Conservation (phyloP, 2,888 invertebrate species). For the Onthophagus sagittarius region DNA sequence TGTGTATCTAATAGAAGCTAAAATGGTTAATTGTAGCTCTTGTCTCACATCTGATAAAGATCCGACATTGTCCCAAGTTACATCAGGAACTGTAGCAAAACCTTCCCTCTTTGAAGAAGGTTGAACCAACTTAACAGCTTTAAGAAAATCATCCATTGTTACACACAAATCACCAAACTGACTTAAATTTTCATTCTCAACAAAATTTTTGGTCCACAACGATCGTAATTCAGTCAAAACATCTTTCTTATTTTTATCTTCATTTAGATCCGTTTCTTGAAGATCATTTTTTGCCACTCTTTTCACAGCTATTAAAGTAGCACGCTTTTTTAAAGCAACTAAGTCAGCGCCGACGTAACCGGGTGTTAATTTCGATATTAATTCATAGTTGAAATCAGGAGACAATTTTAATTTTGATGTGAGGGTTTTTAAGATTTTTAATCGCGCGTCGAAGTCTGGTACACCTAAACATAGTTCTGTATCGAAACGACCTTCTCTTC, state of each 20-base stretch:
- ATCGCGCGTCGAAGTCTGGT: slow-evolving; percentile 79
- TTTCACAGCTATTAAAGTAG: slow-evolving; percentile 83
- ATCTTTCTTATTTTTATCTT: not conserved
- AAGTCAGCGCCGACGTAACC: slow-evolving; percentile 97
- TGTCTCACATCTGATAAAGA: slow-evolving; percentile 83
- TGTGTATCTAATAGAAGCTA: slow-evolving; percentile 88
- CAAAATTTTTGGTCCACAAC: not conserved
- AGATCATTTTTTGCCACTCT: slow-evolving; percentile 42
- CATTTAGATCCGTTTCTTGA: slow-evolving; percentile 20
- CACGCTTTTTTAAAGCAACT: slow-evolving; percentile 78
- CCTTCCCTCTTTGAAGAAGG: slow-evolving; percentile 96
- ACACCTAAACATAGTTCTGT: slow-evolving; percentile 92
- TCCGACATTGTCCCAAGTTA: slow-evolving; percentile 96
- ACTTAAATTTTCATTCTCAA: slow-evolving; percentile 31
- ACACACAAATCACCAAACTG: slow-evolving; percentile 65
- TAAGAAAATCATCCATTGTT: slow-evolving; percentile 72
- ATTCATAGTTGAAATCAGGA: slow-evolving; percentile 65
- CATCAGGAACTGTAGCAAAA: slow-evolving; percentile 95
- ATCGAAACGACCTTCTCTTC: slow-evolving; percentile 90
- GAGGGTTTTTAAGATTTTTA: slow-evolving; percentile 71
- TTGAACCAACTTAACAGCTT: slow-evolving; percentile 77
- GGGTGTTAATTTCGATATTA: slow-evolving; percentile 81
- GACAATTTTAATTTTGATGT: slow-evolving; percentile 67
- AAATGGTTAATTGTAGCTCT: slow-evolving; percentile 84
- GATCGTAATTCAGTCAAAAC: not conserved